Percentiles rank a stretch among this genome's conserved stretches.
These are phyloP conservation scores for Cordilura impudica DNA, from an alignment of 2,888 invertebrate genomes.

Conservation along the genomic window DNA sequence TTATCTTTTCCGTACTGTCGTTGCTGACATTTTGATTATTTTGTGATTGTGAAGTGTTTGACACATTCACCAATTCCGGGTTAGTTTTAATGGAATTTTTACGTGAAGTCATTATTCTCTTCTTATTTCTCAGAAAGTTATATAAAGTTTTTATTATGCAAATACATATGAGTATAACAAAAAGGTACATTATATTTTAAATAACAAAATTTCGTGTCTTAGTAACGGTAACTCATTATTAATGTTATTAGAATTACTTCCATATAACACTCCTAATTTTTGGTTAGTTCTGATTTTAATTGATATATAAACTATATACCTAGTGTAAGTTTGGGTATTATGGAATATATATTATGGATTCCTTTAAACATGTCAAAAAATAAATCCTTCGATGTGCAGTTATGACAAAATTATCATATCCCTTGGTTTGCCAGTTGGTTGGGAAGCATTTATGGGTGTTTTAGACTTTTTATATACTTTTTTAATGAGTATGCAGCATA, in stretches of 20 bases:
- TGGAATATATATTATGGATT: too few species aligned
- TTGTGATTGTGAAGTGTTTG: slow-evolving; percentile 3
- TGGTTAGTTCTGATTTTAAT: too few species aligned
- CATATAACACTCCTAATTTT: too few species aligned
- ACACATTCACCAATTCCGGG: background rate
- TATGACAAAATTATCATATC: too few species aligned
- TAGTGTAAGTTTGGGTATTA: too few species aligned
- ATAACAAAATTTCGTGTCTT: slow-evolving; percentile 58
- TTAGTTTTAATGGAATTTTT: slow-evolving; percentile 10
- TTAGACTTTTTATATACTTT: too few species aligned
- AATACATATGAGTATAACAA: background rate
- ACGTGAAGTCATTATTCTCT: slow-evolving; percentile 2
- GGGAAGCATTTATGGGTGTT: too few species aligned
- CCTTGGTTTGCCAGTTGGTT: too few species aligned
- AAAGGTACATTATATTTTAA: background rate
- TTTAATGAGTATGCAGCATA: too few species aligned
- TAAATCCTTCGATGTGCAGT: too few species aligned
- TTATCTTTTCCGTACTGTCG: slow-evolving; percentile 57
- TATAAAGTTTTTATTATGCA: background rate
- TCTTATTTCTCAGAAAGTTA: background rate
- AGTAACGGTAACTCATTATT: slow-evolving; percentile 38
- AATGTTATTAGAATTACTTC: background rate
- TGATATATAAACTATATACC: too few species aligned
- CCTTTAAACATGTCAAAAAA: too few species aligned
- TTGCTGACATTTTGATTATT: slow-evolving; percentile 9